phyloP scores from a whole-genome alignment of 2,113 vertebrate species.

The Pithys albifrons region DNA sequence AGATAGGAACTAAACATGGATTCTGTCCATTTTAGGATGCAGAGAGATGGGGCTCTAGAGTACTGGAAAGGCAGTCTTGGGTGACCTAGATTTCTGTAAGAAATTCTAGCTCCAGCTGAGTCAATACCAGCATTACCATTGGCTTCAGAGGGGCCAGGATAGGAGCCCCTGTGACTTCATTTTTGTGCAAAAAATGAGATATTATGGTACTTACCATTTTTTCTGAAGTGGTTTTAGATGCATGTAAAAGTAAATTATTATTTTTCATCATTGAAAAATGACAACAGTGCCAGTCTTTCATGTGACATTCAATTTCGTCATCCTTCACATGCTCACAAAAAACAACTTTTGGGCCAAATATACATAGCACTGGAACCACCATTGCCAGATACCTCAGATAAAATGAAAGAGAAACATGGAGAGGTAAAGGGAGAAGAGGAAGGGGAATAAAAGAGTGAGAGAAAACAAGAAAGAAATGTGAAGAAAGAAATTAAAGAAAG shows the following conservation, averaged over 20 bases:
- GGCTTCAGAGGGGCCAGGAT: background rate
- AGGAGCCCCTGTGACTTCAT: background rate
- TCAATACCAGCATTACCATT: background rate
- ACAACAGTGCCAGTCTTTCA: conserved; percentile 10
- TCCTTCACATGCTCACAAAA: background rate
- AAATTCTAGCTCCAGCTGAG: background rate
- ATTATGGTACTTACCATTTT: background rate
- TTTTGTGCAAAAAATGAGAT: background rate
- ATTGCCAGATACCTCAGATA: background rate
- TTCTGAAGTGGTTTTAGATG: background rate
- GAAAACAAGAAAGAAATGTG: background rate
- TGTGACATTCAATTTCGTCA: background rate
- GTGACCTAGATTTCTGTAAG: background rate
- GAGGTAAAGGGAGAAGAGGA: background rate
- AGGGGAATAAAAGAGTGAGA: background rate
- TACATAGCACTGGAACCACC: background rate
- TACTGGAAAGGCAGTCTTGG: background rate
- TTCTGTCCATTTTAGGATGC: background rate
- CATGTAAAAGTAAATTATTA: background rate
- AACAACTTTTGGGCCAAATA: background rate
- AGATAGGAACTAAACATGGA: background rate
- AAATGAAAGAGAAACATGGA: background rate
- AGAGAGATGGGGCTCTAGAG: background rate
- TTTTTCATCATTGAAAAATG: conserved; percentile 24
- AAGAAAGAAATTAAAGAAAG: background rate